Conservation (phyloP, 2,888 invertebrate species). For the Leptura quadrifasciata region DNA sequence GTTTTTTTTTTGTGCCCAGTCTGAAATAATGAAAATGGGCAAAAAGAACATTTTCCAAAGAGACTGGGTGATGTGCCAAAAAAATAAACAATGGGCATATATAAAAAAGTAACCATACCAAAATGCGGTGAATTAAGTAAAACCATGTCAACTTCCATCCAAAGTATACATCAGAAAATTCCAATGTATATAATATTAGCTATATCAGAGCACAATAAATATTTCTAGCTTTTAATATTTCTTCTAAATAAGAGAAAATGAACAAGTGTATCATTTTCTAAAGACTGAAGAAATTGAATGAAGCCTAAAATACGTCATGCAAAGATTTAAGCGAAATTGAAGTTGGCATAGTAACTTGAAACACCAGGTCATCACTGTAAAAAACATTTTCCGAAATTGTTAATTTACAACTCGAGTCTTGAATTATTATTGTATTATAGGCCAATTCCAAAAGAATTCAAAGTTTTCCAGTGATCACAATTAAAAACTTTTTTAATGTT, state of each 20-base stretch:
- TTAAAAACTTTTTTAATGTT: constrained; percentile 40
- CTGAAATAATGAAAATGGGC: constrained; percentile 5
- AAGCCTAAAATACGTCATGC: background rate
- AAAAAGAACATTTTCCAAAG: constrained; percentile 17
- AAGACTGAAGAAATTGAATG: constrained; percentile 3
- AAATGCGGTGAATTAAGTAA: background rate
- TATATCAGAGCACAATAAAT: background rate
- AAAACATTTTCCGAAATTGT: background rate
- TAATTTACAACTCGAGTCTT: background rate
- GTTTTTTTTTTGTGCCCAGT: background rate
- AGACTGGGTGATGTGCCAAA: background rate
- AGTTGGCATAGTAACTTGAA: background rate
- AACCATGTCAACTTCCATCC: background rate
- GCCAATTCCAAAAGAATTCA: background rate
- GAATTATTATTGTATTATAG: background rate
- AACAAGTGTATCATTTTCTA: constrained; percentile 15
- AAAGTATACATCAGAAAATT: background rate
- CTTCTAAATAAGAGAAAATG: constrained; percentile 23
- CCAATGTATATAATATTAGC: background rate
- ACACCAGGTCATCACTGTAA: background rate
- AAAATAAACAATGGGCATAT: background rate
- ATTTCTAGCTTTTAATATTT: background rate
- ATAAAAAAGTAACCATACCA: background rate
- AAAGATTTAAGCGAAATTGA: background rate
- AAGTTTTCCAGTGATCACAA: background rate